Evolutionary conservation across 2,797 vertebrate genomes (phyloP).

Genomic region (Acanthurus lineatus): DNA sequence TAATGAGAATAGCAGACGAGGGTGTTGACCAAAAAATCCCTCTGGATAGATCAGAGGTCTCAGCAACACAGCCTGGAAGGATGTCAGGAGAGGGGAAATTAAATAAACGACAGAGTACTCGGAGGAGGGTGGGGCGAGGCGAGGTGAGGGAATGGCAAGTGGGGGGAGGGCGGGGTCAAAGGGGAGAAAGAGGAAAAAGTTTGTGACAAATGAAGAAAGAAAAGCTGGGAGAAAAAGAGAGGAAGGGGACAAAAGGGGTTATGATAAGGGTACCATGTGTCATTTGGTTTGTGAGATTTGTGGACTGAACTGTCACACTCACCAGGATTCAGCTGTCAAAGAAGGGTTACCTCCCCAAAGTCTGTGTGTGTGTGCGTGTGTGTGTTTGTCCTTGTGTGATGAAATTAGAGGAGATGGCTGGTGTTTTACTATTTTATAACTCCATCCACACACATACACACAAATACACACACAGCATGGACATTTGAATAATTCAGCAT

Average conservation of each 20-base stretch:
- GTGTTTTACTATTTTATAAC: conserved; percentile 80
- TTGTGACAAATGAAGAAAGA: conserved; percentile 71
- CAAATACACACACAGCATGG: conserved; percentile 49
- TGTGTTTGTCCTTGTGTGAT: conserved; percentile 56
- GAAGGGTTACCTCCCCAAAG: conserved; percentile 46
- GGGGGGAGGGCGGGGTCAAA: conserved; percentile 46
- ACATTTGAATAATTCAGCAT: conserved; percentile 81
- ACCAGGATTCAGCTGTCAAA: conserved; percentile 48
- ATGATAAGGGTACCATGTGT: conserved; percentile 40
- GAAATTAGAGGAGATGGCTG: conserved; percentile 73
- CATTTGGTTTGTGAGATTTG: conserved; percentile 51
- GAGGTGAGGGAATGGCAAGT: conserved; percentile 37
- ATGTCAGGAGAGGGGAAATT: conserved; percentile 66
- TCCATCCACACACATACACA: conserved; percentile 50
- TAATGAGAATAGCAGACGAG: conserved; percentile 80
- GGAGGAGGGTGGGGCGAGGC: conserved; percentile 25
- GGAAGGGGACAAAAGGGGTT: conserved; percentile 39
- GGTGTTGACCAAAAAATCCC: conserved; percentile 80
- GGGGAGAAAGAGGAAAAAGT: conserved; percentile 44
- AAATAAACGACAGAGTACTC: conserved; percentile 65
- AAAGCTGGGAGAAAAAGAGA: conserved; percentile 47
- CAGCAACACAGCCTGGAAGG: conserved; percentile 62
- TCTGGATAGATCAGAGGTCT: conserved; percentile 70
- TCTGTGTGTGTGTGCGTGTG: conserved; percentile 23
- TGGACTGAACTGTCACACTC: conserved; percentile 24